Percentiles rank a stretch among this genome's conserved stretches.
phyloP scores from a whole-genome alignment of 1,140 invertebrate genomes.

The Drosophila aff. region DNA sequence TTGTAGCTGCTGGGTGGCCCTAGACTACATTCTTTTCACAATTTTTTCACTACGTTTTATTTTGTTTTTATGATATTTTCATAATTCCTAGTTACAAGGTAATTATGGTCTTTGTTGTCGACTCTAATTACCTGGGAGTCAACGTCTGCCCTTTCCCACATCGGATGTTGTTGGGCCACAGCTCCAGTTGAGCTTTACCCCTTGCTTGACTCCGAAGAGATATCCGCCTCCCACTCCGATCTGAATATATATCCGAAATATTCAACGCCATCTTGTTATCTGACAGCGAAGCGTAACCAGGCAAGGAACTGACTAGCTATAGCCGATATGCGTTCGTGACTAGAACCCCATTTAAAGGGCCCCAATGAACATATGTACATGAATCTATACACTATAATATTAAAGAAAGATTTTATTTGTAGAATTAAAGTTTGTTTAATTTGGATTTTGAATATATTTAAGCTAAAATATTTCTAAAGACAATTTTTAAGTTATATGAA shows the following conservation, averaged over 20 bases:
- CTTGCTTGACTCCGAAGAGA: neutral
- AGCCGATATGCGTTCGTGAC: constrained; percentile 49
- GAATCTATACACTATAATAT: constrained; percentile 14
- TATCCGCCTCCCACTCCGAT: constrained; percentile 10
- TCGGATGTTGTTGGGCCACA: constrained; percentile 15
- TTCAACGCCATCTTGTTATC: constrained; percentile 58
- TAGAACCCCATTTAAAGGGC: constrained; percentile 29
- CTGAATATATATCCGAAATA: constrained; percentile 44
- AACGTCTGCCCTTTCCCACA: constrained; percentile 58
- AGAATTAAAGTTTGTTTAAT: neutral
- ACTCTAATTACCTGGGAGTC: constrained; percentile 75
- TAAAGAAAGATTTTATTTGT: neutral
- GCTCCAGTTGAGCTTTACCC: constrained; percentile 34
- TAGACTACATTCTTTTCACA: constrained; percentile 50
- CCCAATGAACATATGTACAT: constrained; percentile 4
- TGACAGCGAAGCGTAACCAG: constrained; percentile 77
- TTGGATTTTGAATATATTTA: neutral
- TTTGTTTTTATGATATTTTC: constrained; percentile 53
- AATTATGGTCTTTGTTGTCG: constrained; percentile 74
- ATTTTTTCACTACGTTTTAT: constrained; percentile 8
- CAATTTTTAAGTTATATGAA: neutral
- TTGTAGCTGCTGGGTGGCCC: constrained; percentile 61
- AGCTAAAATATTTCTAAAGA: neutral
- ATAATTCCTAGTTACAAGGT: constrained; percentile 74
- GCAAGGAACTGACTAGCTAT: constrained; percentile 42